Conservation (phyloP, 2,113 vertebrate genomes). For the zebrafish (Danio rerio) region DNA sequence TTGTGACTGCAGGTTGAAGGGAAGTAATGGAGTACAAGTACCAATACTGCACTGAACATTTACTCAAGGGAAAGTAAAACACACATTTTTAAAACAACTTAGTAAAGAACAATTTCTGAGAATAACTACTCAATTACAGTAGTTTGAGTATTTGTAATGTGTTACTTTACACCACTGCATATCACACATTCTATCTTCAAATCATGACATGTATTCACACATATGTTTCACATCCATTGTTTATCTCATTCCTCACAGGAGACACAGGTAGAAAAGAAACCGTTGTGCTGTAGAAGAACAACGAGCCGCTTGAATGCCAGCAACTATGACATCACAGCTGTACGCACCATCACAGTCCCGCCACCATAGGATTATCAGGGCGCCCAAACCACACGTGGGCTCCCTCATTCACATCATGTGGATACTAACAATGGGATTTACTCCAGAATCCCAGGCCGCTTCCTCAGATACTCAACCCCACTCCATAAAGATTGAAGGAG, state of each 20-base stretch:
- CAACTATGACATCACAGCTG: slow-evolving; percentile 69
- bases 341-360: slow-evolving; percentile 49
- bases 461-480: slow-evolving; percentile 71
- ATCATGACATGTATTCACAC: not conserved
- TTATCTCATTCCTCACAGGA: slow-evolving; percentile 41
- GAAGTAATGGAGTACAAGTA: no score
- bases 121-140: no score
- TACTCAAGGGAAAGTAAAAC: no score
- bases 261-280: slow-evolving; percentile 69
- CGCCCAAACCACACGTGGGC: not conserved
- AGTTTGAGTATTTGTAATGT: no score
- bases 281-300: slow-evolving; percentile 61
- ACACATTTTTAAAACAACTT: no score
- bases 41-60: no score
- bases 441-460: slow-evolving; percentile 51
- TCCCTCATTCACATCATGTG: slow-evolving; percentile 61
- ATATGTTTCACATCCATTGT: not conserved
- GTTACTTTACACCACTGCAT: no score
- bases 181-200: not conserved
- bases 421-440: slow-evolving; percentile 61
- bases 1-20: no score
- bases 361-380: slow-evolving; percentile 1
- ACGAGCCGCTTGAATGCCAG: slow-evolving; percentile 57
- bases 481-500: slow-evolving; percentile 87
- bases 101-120: no score